phyloP scores from a whole-genome alignment of 2,797 vertebrate genomes.

The Artibeus lituratus region DNA sequence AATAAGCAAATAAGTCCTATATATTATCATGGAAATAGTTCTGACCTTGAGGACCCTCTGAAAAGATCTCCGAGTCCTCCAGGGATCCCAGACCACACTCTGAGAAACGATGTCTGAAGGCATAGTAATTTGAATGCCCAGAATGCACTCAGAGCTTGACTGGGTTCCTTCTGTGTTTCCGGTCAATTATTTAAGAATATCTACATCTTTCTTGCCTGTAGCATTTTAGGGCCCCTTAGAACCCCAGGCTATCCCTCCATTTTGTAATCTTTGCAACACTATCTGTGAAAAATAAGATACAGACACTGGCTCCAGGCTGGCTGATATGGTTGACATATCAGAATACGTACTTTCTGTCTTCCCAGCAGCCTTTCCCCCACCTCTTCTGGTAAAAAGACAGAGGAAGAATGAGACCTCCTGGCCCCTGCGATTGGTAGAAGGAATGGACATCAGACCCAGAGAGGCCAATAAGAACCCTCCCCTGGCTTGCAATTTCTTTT shows the following conservation, averaged over 20 bases:
- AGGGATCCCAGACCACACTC: neutral
- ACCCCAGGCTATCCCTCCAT: neutral
- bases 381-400: neutral
- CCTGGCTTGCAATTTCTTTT: neutral
- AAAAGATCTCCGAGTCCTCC: neutral
- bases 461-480: neutral
- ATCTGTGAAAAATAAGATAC: neutral
- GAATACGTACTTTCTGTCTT: neutral
- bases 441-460: neutral
- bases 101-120: constrained; percentile 22
- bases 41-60: constrained; percentile 23
- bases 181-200: neutral
- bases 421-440: neutral
- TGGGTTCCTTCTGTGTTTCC: neutral
- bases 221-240: neutral
- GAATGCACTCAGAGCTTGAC: constrained; percentile 25
- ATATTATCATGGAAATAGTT: constrained; percentile 14
- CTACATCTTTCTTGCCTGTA: constrained; percentile 35
- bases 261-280: neutral
- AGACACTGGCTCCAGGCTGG: neutral
- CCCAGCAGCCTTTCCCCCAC: neutral
- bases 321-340: neutral
- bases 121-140: neutral
- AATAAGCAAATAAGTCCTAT: neutral
- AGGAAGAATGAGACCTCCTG: neutral